Conservation (phyloP, 1,140 invertebrate genomes). For the Physella acuta region DNA sequence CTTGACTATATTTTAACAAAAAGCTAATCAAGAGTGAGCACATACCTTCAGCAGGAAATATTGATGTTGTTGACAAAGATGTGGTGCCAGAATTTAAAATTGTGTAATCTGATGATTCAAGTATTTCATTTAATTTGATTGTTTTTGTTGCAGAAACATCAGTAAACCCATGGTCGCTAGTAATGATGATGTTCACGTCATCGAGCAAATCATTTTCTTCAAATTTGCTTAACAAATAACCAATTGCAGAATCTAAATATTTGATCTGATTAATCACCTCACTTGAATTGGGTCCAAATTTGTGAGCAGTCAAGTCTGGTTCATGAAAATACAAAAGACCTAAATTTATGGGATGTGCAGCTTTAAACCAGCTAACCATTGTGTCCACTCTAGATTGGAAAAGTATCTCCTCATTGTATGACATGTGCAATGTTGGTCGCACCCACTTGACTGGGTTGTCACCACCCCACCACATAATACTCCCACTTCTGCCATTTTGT, state of each 20-base stretch:
- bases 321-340: constrained; percentile 75
- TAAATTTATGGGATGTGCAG: constrained; percentile 62
- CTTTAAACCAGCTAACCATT: constrained; percentile 70
- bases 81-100: no score
- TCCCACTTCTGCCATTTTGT: constrained; percentile 35
- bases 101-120: constrained; percentile 62
- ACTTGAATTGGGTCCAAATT: constrained; percentile 52
- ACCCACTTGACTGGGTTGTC: constrained; percentile 39
- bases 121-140: constrained; percentile 66
- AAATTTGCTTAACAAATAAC: constrained; percentile 47
- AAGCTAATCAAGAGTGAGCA: background rate
- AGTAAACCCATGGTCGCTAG: constrained; percentile 77
- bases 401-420: constrained; percentile 26
- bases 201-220: constrained; percentile 59
- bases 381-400: constrained; percentile 66
- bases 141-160: constrained; percentile 60
- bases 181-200: constrained; percentile 69
- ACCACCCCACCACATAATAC: constrained; percentile 42
- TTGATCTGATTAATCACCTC: constrained; percentile 45
- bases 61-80: constrained; percentile 35
- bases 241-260: constrained; percentile 39
- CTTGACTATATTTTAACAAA: background rate
- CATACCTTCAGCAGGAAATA: constrained; percentile 44
- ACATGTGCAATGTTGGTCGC: constrained; percentile 33
- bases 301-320: constrained; percentile 67